phyloP scores from a whole-genome alignment of 2,113 vertebrate genomes.

The Tragelaphus imberbis region DNA sequence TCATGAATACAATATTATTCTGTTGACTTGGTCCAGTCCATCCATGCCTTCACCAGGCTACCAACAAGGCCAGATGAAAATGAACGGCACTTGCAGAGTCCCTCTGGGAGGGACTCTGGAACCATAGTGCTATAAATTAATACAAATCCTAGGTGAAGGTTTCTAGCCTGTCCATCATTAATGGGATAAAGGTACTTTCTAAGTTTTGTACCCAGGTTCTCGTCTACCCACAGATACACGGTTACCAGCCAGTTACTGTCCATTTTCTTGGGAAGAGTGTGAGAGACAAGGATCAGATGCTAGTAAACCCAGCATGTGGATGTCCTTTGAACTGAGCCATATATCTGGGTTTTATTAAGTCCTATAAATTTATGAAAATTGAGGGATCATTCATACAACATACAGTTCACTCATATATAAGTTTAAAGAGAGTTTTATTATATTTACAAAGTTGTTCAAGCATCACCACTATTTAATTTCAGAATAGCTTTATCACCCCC shows the following conservation, averaged over 20 bases:
- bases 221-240: accelerated
- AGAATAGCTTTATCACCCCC: background rate
- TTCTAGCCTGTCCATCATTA: background rate
- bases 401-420: background rate
- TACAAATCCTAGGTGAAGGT: background rate
- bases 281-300: background rate
- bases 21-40: background rate
- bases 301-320: background rate
- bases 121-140: background rate
- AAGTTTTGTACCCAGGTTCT: background rate
- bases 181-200: background rate
- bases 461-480: background rate
- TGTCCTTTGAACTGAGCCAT: background rate
- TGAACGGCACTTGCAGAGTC: background rate
- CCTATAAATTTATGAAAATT: background rate
- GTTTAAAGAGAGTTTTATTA: background rate
- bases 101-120: background rate
- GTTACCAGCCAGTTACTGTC: background rate
- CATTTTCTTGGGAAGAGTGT: background rate
- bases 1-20: background rate
- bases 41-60: background rate
- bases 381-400: background rate
- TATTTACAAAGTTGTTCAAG: background rate
- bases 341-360: background rate
- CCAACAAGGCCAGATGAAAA: background rate